Evolutionary conservation across 2,113 vertebrate species (phyloP).

Genomic region (Gorsachius goisagi): DNA sequence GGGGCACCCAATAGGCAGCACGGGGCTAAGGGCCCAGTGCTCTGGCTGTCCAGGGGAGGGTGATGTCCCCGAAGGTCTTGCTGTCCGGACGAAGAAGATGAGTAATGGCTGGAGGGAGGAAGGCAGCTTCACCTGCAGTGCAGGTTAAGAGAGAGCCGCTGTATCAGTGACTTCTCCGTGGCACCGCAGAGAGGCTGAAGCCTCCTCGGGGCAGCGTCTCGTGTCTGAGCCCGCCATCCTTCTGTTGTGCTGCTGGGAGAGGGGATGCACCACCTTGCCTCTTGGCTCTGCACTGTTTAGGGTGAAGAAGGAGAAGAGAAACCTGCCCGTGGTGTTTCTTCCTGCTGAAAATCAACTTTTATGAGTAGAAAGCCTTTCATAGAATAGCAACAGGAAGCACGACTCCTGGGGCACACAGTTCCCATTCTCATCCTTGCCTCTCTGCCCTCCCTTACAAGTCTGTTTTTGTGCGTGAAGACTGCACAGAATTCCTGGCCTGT

Average conservation of each 20-base stretch:
- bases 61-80: neutral
- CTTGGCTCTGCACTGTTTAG: neutral
- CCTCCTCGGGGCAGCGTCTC: neutral
- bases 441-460: neutral
- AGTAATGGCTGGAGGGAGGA: neutral
- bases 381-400: neutral
- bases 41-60: neutral
- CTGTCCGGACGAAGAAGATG: neutral
- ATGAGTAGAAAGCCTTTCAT: neutral
- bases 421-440: neutral
- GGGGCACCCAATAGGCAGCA: neutral
- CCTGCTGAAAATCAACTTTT: neutral
- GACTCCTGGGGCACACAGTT: neutral
- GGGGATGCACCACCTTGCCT: neutral
- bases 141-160: neutral
- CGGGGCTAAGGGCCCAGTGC: too few relatives aligned
- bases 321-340: neutral
- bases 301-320: neutral
- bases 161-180: accelerated
- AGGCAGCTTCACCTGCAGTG: neutral
- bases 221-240: neutral
- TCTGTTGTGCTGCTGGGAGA: accelerated
- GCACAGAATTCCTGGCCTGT: neutral
- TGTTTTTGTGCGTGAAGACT: neutral
- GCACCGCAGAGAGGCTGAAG: neutral